A percentile compares a stretch with the other conserved stretches of the same genome.
These are phyloP conservation scores for Chymomyza costata DNA, from an alignment of 1,140 invertebrate species.

Conservation along the genomic window DNA sequence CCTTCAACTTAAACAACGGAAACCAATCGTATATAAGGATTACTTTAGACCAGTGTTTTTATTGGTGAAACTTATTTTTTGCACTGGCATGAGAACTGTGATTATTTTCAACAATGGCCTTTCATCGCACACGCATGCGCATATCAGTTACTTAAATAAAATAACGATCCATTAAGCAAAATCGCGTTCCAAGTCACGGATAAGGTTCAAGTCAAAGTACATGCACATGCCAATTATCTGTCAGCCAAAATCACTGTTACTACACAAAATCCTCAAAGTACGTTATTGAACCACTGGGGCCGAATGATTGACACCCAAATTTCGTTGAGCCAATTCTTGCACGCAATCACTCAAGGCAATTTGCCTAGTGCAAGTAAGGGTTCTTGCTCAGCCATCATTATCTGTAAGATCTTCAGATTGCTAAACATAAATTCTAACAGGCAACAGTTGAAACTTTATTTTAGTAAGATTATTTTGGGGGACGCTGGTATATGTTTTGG, in stretches of 20 bases:
- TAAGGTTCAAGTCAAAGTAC: slow-evolving; percentile 6
- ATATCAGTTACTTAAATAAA: too few relatives aligned
- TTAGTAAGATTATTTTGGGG: too few relatives aligned
- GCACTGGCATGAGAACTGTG: too few relatives aligned
- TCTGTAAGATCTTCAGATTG: slow-evolving; percentile 58
- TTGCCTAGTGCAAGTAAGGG: not conserved
- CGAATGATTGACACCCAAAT: slow-evolving; percentile 63
- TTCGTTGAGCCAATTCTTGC: slow-evolving; percentile 52
- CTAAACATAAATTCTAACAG: slow-evolving; percentile 60
- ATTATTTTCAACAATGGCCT: slow-evolving; percentile 2
- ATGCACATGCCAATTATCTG: slow-evolving; percentile 54
- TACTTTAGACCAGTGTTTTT: not conserved
- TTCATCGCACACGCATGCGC: too few relatives aligned
- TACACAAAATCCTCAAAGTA: slow-evolving; percentile 38
- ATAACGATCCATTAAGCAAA: not conserved
- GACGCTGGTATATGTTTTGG: too few relatives aligned
- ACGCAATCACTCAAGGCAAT: slow-evolving; percentile 59
- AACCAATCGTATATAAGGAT: not conserved
- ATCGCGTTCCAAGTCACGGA: not conserved
- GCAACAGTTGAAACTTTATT: too few relatives aligned
- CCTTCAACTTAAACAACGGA: too few relatives aligned
- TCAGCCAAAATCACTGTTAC: slow-evolving; percentile 49
- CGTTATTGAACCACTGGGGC: slow-evolving; percentile 55
- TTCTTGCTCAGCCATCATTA: not conserved
- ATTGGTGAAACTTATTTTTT: too few relatives aligned